Evolutionary conservation across 1,140 invertebrate genomes (phyloP).

Genomic region (Acarapis woodi): DNA sequence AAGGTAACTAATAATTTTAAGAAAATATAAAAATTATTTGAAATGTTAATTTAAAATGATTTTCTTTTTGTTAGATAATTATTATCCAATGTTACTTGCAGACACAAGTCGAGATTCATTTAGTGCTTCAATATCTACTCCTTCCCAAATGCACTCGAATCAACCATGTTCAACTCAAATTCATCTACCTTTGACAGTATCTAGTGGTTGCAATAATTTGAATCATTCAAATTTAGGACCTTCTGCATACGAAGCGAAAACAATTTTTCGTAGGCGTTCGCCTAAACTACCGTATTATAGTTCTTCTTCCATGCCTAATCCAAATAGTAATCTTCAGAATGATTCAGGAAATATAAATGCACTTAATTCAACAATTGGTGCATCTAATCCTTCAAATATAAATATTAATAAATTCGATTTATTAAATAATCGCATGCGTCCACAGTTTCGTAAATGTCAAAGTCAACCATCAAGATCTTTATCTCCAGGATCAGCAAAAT

Average conservation of each 20-base stretch:
- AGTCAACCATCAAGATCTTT: conserved; percentile 7
- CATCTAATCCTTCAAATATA: background rate
- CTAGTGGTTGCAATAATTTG: too few relatives aligned
- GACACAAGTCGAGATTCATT: conserved; percentile 10
- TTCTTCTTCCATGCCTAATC: background rate
- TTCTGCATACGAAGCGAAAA: conserved; percentile 7
- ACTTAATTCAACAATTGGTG: background rate
- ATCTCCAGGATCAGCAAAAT: conserved; percentile 2
- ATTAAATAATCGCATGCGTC: conserved; percentile 16
- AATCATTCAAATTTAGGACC: too few relatives aligned
- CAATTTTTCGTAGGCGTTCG: conserved; percentile 13
- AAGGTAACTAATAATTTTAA: conserved; percentile 10
- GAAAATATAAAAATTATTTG: background rate
- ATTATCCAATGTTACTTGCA: conserved; percentile 6
- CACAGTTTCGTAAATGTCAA: conserved; percentile 6
- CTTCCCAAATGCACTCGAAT: background rate
- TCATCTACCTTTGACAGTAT: too few relatives aligned
- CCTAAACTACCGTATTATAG: background rate
- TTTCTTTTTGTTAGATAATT: conserved; percentile 3
- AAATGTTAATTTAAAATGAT: background rate
- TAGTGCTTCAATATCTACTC: background rate
- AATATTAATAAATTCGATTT: background rate
- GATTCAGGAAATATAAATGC: background rate
- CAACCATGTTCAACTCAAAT: too few relatives aligned
- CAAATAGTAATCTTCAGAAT: background rate